Percentiles rank a stretch among this genome's conserved stretches.
Conservation (phyloP, 2,888 invertebrate genomes). For the Protonemura montana region DNA sequence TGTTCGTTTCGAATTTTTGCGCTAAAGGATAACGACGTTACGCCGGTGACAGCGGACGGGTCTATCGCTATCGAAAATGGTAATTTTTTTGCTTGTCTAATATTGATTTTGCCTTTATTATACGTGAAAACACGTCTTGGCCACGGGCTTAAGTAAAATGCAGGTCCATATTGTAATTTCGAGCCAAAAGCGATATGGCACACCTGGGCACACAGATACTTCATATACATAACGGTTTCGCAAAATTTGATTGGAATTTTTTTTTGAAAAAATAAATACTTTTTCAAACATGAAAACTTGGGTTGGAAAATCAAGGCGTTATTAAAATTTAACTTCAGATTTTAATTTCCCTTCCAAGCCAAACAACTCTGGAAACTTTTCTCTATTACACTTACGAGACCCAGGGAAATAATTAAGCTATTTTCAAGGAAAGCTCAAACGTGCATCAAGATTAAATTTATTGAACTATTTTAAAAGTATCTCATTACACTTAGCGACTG, state of each 20-base stretch:
- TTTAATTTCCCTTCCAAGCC: background rate
- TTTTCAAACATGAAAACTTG: background rate
- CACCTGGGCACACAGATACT: too few relatives aligned
- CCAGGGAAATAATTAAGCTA: background rate
- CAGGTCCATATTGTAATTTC: too few relatives aligned
- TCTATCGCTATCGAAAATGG: background rate
- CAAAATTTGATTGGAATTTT: too few relatives aligned
- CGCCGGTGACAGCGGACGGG: background rate
- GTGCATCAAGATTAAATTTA: background rate
- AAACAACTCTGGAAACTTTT: background rate
- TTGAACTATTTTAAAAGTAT: background rate
- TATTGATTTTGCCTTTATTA: background rate
- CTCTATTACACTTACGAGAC: background rate
- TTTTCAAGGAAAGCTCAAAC: background rate
- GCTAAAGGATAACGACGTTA: background rate
- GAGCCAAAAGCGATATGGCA: too few relatives aligned
- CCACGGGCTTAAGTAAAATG: background rate
- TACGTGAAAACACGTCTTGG: background rate
- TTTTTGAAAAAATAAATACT: too few relatives aligned
- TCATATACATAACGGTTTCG: too few relatives aligned
- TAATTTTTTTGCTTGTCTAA: background rate
- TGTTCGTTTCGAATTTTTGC: background rate
- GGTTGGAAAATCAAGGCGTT: background rate
- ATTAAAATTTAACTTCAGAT: background rate
- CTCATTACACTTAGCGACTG: background rate